These are phyloP conservation scores for Bombycilla garrulus DNA, from an alignment of 2,113 vertebrate genomes.

Conservation along the genomic window DNA sequence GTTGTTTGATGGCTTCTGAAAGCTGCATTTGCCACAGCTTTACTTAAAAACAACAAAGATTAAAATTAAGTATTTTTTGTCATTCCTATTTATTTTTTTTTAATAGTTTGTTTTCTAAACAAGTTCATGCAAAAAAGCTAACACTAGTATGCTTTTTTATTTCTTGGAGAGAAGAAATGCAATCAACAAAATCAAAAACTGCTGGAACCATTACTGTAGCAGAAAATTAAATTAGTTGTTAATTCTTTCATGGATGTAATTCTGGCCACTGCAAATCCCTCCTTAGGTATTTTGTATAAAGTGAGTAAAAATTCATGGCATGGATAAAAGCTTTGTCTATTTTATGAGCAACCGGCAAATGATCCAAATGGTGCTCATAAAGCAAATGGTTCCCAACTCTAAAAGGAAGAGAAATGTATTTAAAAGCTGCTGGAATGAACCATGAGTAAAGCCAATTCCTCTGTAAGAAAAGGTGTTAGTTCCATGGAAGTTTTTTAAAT, in stretches of 20 bases:
- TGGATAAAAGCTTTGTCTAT: slow-evolving; percentile 62
- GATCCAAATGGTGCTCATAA: slow-evolving; percentile 59
- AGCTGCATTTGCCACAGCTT: neutral
- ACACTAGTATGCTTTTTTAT: neutral
- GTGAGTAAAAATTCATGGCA: slow-evolving; percentile 65
- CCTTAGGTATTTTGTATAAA: slow-evolving; percentile 67
- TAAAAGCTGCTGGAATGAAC: slow-evolving; percentile 12
- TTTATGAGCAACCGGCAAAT: slow-evolving; percentile 64
- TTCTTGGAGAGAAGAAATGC: neutral
- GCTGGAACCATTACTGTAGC: slow-evolving; percentile 22
- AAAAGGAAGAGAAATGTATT: slow-evolving; percentile 40
- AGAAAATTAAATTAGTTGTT: slow-evolving; percentile 62
- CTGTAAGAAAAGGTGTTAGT: neutral
- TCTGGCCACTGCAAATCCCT: slow-evolving; percentile 59
- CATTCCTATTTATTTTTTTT: neutral
- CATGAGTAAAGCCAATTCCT: neutral
- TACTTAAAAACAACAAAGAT: neutral
- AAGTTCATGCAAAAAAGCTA: neutral
- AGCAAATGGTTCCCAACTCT: slow-evolving; percentile 51
- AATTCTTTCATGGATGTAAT: slow-evolving; percentile 63
- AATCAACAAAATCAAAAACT: slow-evolving; percentile 51
- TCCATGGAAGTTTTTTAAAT: neutral
- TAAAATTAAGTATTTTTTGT: neutral
- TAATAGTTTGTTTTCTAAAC: neutral
- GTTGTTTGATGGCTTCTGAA: neutral